Percentiles rank a stretch among this genome's conserved stretches.
phyloP scores from a whole-genome alignment of 2,888 invertebrate species.

The Crocallis elinguaria region DNA sequence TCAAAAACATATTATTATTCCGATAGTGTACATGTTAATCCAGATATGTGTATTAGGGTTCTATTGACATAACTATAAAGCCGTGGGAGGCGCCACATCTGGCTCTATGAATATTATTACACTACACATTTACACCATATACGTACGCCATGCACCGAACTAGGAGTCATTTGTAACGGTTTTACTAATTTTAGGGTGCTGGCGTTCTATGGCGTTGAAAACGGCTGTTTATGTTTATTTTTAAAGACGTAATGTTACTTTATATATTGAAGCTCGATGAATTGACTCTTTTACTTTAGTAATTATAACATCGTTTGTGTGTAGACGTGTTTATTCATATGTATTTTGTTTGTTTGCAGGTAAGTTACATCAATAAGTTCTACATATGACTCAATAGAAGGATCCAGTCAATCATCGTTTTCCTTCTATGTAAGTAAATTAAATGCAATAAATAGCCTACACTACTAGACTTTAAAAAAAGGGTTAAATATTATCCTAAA shows the following conservation, averaged over 20 bases:
- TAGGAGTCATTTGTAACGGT: conserved; percentile 40
- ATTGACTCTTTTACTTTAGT: no score
- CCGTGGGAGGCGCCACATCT: conserved; percentile 60
- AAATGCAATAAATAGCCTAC: background rate
- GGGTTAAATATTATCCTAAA: no score
- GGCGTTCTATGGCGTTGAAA: conserved; percentile 22
- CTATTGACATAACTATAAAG: conserved; percentile 34
- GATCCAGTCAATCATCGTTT: background rate
- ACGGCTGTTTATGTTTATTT: conserved; percentile 17
- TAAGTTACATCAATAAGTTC: conserved; percentile 15
- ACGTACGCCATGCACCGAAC: conserved; percentile 24
- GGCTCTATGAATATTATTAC: conserved; percentile 36
- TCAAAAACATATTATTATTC: background rate
- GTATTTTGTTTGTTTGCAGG: conserved; percentile 32
- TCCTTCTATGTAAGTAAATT: background rate
- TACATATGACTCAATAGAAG: background rate
- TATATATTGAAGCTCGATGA: conserved; percentile 5
- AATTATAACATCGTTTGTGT: no score
- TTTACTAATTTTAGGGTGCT: conserved; percentile 36
- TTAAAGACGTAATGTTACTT: conserved; percentile 7
- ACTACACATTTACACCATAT: conserved; percentile 20
- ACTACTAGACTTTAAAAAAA: no score
- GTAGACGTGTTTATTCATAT: background rate
- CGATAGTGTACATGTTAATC: background rate
- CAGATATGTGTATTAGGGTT: background rate